Evolutionary conservation across 2,113 vertebrate genomes (phyloP), one percentile per base, ranked within the genome.

Genomic region (Bostrychus sinensis): DNA sequence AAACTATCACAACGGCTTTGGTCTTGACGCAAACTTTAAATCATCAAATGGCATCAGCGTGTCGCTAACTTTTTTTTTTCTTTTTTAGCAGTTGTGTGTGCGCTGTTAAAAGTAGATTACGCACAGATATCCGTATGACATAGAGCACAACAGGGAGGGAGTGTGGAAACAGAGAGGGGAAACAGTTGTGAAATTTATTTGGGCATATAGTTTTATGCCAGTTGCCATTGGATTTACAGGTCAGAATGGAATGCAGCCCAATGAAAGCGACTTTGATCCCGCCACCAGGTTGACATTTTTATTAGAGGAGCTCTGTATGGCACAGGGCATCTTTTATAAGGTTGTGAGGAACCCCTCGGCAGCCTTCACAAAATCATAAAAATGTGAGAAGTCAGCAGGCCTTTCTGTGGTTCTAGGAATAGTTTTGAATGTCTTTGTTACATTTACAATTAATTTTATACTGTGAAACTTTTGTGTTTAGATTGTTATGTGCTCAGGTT

Each of bases 151-250:
- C 23, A 14, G 23, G 39, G 34, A 66, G 41, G 34, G 48, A 3
- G 56, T 30, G 26, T 53, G 32, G 54, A 65, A 38, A 41, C 34
- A 64, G 70, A 48, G 62, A 26, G 60, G 70, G 48, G 69, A 70
- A 79, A 78, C 75, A 85, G 70, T 82, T 78, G 82, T 84, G 81
- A 87, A 85, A 89, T 90, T 89, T 88, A 89, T 91, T 86, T 91
- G 85, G 66, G 75, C 84, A 84, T 87, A 69, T 74, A 82, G 62
- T 80, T 91, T 93, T 85, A 88, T 76, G 65, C 65, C 51, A 64
- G 81, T 89, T 88, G 83, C 84, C 69, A 58, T 78, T 84, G 86
- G 87, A 91, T 91, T 91, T 90, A 90, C 80, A 80, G 88, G 85
- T 91, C 57, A 34, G 70, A 83, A 68, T 84, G 89, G 87, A 92